A percentile compares a stretch with the other conserved stretches of the same genome.
Evolutionary conservation across 2,113 vertebrate genomes (phyloP).

Genomic region (Petromus typicus): DNA sequence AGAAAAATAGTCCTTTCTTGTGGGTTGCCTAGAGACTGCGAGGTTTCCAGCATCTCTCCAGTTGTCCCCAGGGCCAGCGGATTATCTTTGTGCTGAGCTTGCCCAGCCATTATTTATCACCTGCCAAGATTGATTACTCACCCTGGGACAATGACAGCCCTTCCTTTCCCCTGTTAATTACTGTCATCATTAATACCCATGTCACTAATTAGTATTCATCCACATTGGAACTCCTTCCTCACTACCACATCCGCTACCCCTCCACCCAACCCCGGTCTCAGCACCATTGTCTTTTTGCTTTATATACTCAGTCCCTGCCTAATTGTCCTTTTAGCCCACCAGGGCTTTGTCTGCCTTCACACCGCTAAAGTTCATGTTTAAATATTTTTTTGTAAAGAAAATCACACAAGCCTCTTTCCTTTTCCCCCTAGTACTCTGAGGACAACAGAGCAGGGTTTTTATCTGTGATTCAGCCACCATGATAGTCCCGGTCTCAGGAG

Average conservation of each 20-base stretch:
- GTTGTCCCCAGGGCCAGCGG: constrained; percentile 82
- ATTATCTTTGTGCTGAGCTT: constrained; percentile 90
- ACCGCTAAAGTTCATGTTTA: neutral
- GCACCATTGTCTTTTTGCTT: constrained; percentile 65
- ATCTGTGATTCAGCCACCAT: neutral
- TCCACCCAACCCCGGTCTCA: constrained; percentile 36
- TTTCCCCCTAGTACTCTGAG: neutral
- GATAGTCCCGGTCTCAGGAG: neutral
- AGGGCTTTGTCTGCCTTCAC: constrained; percentile 2
- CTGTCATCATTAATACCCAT: constrained; percentile 88
- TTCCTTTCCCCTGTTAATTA: constrained; percentile 89
- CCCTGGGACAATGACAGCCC: constrained; percentile 87
- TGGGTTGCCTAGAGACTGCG: constrained; percentile 83
- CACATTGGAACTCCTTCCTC: constrained; percentile 84
- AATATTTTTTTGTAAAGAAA: neutral
- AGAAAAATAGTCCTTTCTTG: constrained; percentile 83
- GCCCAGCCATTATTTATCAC: constrained; percentile 90
- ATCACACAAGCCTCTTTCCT: neutral
- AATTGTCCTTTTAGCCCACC: constrained; percentile 18
- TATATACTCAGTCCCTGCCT: neutral
- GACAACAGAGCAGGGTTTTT: neutral
- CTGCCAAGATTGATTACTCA: constrained; percentile 90
- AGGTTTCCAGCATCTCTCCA: constrained; percentile 81
- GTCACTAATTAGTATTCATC: constrained; percentile 90
- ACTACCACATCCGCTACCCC: constrained; percentile 61